Conservation (phyloP, 2,888 invertebrate genomes). For the Bombylius discolor region DNA sequence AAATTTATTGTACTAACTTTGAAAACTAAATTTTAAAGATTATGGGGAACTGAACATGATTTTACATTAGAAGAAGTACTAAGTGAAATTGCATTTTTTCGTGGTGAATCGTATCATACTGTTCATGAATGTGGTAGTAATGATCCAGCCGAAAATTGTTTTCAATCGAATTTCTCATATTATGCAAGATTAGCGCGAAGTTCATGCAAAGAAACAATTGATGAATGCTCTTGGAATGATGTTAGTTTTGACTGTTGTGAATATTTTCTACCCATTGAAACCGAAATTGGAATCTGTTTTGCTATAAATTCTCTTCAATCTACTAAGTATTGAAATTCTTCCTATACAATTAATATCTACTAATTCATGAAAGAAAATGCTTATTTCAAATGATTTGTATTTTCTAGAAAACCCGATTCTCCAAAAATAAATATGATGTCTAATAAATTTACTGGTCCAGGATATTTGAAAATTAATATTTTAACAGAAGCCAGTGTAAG, state of each 20-base stretch:
- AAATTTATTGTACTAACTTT: background rate
- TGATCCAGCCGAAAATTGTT: conserved; percentile 43
- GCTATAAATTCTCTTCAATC: conserved; percentile 51
- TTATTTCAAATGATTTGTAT: too few relatives aligned
- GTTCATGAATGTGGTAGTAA: conserved; percentile 45
- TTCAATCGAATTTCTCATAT: conserved; percentile 44
- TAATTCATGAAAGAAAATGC: too few relatives aligned
- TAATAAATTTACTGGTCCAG: conserved; percentile 50
- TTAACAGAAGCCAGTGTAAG: conserved; percentile 40
- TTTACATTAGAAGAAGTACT: conserved; percentile 57
- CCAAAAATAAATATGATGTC: conserved; percentile 46
- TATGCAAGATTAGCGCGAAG: conserved; percentile 48
- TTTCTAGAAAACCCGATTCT: conserved; percentile 33
- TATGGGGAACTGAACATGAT: conserved; percentile 53
- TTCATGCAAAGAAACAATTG: conserved; percentile 43
- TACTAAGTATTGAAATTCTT: conserved; percentile 15
- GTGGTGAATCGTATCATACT: conserved; percentile 52
- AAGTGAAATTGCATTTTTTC: conserved; percentile 54
- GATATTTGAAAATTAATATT: conserved; percentile 43
- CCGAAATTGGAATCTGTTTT: conserved; percentile 54
- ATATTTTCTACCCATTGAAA: conserved; percentile 50
- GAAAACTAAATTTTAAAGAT: conserved; percentile 28
- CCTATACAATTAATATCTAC: too few relatives aligned
- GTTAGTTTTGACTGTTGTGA: conserved; percentile 49
- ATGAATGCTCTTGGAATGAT: conserved; percentile 49